A percentile compares a stretch with the other conserved stretches of the same genome.
Evolutionary conservation across 2,888 invertebrate species (phyloP).

Genomic region (Polydrusus pterygomalis): DNA sequence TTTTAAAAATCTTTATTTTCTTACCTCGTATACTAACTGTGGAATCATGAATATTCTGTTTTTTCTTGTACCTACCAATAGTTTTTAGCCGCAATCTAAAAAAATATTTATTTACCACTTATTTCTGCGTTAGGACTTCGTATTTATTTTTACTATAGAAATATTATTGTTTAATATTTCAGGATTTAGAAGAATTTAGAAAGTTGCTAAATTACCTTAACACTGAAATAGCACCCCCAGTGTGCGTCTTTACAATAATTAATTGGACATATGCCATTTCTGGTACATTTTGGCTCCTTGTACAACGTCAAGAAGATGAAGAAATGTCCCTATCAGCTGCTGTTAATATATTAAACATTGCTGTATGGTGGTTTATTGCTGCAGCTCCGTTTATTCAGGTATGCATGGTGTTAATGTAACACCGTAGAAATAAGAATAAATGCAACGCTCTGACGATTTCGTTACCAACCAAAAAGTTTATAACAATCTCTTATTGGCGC

Average conservation of each 20-base stretch:
- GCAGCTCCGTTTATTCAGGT: constrained; percentile 84
- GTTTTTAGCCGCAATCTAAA: too few relatives aligned
- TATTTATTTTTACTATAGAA: too few relatives aligned
- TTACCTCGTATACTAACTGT: too few relatives aligned
- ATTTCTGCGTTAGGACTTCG: too few relatives aligned
- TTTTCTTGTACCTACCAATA: too few relatives aligned
- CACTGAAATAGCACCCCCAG: constrained; percentile 83
- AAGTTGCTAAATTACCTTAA: constrained; percentile 86
- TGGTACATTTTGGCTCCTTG: constrained; percentile 81
- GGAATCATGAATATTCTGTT: too few relatives aligned
- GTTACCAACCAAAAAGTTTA: too few relatives aligned
- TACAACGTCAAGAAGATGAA: constrained; percentile 74
- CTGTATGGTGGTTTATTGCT: constrained; percentile 80
- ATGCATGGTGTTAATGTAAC: constrained; percentile 54
- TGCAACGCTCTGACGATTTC: too few relatives aligned
- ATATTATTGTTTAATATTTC: constrained; percentile 47
- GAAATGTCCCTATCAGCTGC: constrained; percentile 75
- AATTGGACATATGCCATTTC: constrained; percentile 84
- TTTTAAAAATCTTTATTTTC: too few relatives aligned
- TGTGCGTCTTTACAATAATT: constrained; percentile 85
- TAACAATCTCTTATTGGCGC: too few relatives aligned
- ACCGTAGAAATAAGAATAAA: too few relatives aligned
- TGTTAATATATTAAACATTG: constrained; percentile 77
- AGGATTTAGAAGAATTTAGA: constrained; percentile 88
- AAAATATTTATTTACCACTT: too few relatives aligned